Conservation (phyloP, 2,888 invertebrate genomes). For the Cheilosia scutellata region DNA sequence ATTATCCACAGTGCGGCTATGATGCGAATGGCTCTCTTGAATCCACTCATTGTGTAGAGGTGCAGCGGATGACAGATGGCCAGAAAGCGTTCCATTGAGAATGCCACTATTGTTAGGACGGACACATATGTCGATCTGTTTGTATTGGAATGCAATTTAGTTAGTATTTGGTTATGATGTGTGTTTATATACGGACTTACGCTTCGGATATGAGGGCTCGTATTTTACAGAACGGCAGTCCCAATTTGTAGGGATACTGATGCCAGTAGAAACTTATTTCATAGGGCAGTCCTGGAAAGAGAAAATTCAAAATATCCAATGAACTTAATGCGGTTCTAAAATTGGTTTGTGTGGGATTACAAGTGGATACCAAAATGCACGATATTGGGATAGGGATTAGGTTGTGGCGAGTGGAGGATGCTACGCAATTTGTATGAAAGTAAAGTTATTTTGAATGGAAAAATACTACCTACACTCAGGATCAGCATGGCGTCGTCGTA, state of each 20-base stretch:
- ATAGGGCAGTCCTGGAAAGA: constrained; percentile 90
- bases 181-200: constrained; percentile 86
- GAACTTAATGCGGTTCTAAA: background rate
- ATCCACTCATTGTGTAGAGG: constrained; percentile 92
- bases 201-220: constrained; percentile 93
- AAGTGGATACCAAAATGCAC: background rate
- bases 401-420: too few species aligned
- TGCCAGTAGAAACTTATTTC: constrained; percentile 94
- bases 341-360: background rate
- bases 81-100: constrained; percentile 95
- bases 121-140: constrained; percentile 94
- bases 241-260: constrained; percentile 94
- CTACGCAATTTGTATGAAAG: too few species aligned
- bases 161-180: constrained; percentile 2
- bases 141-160: background rate
- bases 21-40: constrained; percentile 91
- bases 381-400: background rate
- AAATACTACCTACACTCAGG: too few species aligned
- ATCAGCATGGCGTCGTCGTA: too few species aligned
- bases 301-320: background rate
- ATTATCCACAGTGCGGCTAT: constrained; percentile 91
- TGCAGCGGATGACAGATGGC: constrained; percentile 96
- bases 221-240: constrained; percentile 91
- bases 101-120: constrained; percentile 95
- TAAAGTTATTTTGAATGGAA: too few species aligned